A percentile compares a stretch with the other conserved stretches of the same genome.
Evolutionary conservation across 2,797 vertebrate genomes (phyloP).

Genomic region (Cossypha dichroa): DNA sequence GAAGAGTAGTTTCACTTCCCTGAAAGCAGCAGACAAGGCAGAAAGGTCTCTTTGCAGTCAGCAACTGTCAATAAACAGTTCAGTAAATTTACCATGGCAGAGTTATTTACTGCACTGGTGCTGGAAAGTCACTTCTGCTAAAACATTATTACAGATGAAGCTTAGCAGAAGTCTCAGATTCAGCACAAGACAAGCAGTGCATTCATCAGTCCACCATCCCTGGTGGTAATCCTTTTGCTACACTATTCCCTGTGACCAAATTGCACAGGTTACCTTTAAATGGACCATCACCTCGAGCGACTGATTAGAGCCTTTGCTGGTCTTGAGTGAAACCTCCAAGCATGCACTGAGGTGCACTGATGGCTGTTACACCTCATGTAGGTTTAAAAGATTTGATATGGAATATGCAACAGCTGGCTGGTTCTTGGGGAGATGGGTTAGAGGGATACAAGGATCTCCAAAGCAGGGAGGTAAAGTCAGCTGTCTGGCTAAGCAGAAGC

Average conservation of each 20-base stretch:
- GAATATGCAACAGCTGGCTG: not conserved
- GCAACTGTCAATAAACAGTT: not conserved
- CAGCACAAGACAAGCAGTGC: not conserved
- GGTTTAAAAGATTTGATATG: not conserved
- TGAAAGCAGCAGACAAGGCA: not conserved
- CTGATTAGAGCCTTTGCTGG: not conserved
- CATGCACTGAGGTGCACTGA: accelerated
- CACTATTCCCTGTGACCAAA: not conserved
- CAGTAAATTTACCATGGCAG: not conserved
- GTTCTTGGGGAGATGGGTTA: not conserved
- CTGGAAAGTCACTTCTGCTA: not conserved
- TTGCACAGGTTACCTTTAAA: not conserved
- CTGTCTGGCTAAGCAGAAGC: not conserved
- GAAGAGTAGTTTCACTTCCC: not conserved
- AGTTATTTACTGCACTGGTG: not conserved
- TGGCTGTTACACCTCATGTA: accelerated
- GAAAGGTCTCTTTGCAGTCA: not conserved
- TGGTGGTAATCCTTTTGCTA: not conserved
- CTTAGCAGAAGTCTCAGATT: not conserved
- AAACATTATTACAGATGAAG: not conserved
- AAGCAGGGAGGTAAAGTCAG: not conserved
- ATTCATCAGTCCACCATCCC: accelerated
- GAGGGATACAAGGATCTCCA: not conserved
- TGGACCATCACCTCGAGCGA: accelerated
- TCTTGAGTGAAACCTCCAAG: not conserved